These are phyloP conservation scores for Stigmatopora nigra DNA, from an alignment of 2,113 vertebrate species.

Conservation along the genomic window DNA sequence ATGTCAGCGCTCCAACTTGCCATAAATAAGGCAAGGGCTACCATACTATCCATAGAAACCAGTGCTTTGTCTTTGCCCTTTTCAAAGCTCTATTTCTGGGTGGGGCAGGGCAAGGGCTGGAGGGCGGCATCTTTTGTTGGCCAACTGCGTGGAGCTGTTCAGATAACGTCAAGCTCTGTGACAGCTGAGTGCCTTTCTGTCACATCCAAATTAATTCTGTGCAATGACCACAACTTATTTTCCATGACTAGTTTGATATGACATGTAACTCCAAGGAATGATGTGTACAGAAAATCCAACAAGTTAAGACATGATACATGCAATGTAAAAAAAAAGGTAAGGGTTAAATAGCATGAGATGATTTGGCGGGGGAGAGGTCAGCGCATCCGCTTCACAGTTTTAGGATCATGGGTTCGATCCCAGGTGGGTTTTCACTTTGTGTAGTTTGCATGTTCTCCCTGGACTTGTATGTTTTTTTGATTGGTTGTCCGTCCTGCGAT, in stretches of 20 bases:
- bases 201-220: conserved; percentile 29
- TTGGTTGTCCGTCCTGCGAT: no score
- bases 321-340: no score
- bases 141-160: conserved; percentile 75
- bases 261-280: conserved; percentile 8
- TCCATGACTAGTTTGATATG: conserved; percentile 15
- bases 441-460: no score
- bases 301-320: neutral
- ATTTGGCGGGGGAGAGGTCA: no score
- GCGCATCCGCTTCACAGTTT: no score
- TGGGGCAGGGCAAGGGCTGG: conserved; percentile 22
- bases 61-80: conserved; percentile 83
- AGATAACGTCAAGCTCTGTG: conserved; percentile 75
- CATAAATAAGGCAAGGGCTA: conserved; percentile 76
- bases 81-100: conserved; percentile 83
- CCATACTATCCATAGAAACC: conserved; percentile 71
- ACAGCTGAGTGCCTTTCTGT: conserved; percentile 83
- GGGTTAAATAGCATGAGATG: no score
- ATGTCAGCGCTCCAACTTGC: conserved; percentile 51
- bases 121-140: conserved; percentile 32
- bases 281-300: neutral
- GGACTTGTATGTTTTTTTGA: no score
- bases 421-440: no score
- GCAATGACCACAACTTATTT: conserved; percentile 23
- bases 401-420: no score